A percentile compares a stretch with the other conserved stretches of the same genome.
Conservation (phyloP, 2,113 vertebrate species). For the Mobula hypostoma region DNA sequence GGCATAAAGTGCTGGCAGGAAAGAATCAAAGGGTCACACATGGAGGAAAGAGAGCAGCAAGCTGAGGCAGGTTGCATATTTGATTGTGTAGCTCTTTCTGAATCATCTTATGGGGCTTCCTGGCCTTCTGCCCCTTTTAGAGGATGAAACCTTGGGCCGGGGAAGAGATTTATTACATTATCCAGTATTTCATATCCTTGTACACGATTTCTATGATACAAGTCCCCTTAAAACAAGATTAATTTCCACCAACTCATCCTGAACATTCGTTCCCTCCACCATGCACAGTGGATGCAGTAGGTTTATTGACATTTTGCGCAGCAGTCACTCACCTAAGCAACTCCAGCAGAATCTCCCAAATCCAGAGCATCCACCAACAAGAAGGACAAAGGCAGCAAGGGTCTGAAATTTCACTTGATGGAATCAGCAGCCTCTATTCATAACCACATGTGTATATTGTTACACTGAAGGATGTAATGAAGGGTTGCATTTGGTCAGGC, state of each 20-base stretch:
- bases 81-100: neutral
- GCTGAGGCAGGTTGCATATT: neutral
- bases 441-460: neutral
- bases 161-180: neutral
- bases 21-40: neutral
- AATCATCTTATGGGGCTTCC: no score
- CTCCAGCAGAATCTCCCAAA: no score
- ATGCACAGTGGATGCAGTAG: no score
- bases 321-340: no score
- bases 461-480: neutral
- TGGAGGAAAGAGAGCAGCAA: neutral
- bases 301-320: no score
- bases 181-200: neutral
- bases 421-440: neutral
- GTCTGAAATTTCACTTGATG: neutral
- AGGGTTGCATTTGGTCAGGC: neutral
- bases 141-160: neutral
- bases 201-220: neutral
- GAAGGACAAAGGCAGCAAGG: no score
- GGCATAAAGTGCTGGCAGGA: neutral
- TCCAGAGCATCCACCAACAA: no score
- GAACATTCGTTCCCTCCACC: no score
- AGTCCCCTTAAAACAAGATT: neutral
- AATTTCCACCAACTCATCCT: neutral
- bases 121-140: neutral